These are phyloP conservation scores for Planiliza haematocheilus DNA, from an alignment of 2,113 vertebrate species.

Conservation along the genomic window DNA sequence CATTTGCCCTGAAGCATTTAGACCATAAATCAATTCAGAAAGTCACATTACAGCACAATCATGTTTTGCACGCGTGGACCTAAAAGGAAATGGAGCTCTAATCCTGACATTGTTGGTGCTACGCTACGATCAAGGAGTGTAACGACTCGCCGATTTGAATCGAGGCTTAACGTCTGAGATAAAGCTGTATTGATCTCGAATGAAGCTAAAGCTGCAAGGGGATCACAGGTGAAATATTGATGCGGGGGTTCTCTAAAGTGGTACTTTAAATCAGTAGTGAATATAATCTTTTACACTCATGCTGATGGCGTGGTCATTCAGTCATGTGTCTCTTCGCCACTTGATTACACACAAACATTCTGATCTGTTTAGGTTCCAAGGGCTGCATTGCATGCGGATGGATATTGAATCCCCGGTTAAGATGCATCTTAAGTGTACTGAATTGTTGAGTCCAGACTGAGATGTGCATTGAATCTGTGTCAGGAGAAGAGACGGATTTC, in stretches of 20 bases:
- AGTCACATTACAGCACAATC: background rate
- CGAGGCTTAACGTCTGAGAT: conserved; percentile 10
- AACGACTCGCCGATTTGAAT: conserved; percentile 38
- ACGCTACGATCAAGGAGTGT: conserved; percentile 4
- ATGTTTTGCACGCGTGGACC: conserved; percentile 8
- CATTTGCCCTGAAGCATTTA: background rate
- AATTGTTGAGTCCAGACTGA: conserved; percentile 18
- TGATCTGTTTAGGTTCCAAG: background rate
- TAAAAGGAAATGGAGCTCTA: conserved; percentile 35
- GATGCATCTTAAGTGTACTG: background rate
- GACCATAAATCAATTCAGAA: background rate
- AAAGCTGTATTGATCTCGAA: conserved; percentile 37
- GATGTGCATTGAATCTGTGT: conserved; percentile 13
- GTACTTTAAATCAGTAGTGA: background rate
- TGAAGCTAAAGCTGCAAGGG: conserved; percentile 5
- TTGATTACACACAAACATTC: background rate
- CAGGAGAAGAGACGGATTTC: background rate
- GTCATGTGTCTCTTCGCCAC: background rate
- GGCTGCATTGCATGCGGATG: background rate
- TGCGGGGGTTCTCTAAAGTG: conserved; percentile 5
- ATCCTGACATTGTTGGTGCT: conserved; percentile 21
- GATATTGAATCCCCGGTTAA: background rate
- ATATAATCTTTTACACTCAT: background rate
- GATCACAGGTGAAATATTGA: conserved; percentile 16
- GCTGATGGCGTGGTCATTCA: no score